Base-by-base conservation (phyloP, 1,140 invertebrate genomes). In the Apolygus lucorum region DNA sequence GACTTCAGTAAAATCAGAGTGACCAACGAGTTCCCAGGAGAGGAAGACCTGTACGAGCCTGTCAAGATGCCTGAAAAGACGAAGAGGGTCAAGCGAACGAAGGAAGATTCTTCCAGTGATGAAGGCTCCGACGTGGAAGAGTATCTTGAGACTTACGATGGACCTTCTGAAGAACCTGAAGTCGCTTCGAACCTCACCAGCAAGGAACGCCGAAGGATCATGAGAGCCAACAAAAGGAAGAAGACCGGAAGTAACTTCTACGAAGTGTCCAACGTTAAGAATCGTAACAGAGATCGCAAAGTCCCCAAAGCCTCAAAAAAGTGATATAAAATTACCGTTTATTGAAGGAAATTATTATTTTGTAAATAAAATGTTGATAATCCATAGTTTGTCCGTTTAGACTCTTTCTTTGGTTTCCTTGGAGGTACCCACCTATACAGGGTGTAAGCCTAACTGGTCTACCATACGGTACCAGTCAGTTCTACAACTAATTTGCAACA, bases 221-320 rank as follows among this genome's bases (percentile, higher is more conserved):
- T 93, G 73, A 83, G 92, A 68, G 82, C 86, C 22, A 82, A 84
- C 71, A 92, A 88, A 76, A 82, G 88, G 1, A 95, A 91, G 78
- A 96, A 95, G 76, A 88, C 93, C 72, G 95, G 94, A 70, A 91
- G 88, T 76, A 92, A 96, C 80, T 98, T 96, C 77, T 98, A 98
- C 79, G 88, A 93, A 82, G 85, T 90, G 27, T 84, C 89, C 1
- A 96, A 97, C 84, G 94, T 97, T 27, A 98, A 98, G 78, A 97
- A 95, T 77, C 84, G 86, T 71, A 92, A 75, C 65, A 69, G 68
- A 69, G 67, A 72, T 28, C 64, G 64, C 13, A 28, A 66, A 66
- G 34, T 66, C 1, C 64, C 64, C n/a, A 66, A 66, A 66, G 54
- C 22, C 4, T 4, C 34, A 42, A 42, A 42, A 8, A 17, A 42